These are phyloP conservation scores for Clavelina lepadiformis DNA, from an alignment of 23 tunicate species.

Conservation along the genomic window DNA sequence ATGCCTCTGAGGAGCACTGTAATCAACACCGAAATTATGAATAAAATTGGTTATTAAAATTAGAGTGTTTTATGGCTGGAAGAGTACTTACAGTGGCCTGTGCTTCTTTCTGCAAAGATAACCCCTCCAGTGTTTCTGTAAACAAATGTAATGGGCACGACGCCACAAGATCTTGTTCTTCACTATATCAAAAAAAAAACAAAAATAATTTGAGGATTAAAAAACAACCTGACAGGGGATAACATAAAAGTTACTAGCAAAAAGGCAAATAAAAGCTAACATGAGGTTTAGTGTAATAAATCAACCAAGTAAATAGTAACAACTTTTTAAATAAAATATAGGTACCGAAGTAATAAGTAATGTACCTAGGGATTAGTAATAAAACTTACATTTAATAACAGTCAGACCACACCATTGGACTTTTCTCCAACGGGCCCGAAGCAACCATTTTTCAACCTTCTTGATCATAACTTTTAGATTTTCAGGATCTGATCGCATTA, in stretches of 20 bases:
- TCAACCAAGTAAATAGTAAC: not conserved
- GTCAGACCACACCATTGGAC: conserved; percentile 58
- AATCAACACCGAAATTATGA: too few relatives aligned
- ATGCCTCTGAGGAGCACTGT: too few relatives aligned
- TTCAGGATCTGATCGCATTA: conserved; percentile 93
- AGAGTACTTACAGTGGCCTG: conserved; percentile 69
- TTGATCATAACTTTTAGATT: conserved; percentile 69
- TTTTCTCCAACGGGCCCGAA: conserved; percentile 96
- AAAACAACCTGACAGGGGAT: too few relatives aligned
- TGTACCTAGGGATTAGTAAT: too few relatives aligned
- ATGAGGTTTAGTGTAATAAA: too few relatives aligned
- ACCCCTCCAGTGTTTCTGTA: conserved; percentile 78
- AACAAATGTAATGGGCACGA: conserved; percentile 53
- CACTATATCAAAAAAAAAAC: too few relatives aligned
- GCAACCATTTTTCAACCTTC: conserved; percentile 96
- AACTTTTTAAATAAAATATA: not conserved
- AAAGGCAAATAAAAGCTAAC: too few relatives aligned
- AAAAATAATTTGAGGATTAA: too few relatives aligned
- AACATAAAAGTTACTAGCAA: too few relatives aligned
- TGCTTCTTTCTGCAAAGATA: conserved; percentile 61
- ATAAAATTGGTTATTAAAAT: too few relatives aligned
- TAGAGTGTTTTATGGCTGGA: too few relatives aligned
- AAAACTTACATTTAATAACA: conserved; percentile 66
- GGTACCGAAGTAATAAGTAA: too few relatives aligned
- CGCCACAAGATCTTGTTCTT: conserved; percentile 79